Evolutionary conservation across 2,888 invertebrate species (phyloP), one percentile per base, ranked within the genome.

Genomic region (Tipula lateralis): DNA sequence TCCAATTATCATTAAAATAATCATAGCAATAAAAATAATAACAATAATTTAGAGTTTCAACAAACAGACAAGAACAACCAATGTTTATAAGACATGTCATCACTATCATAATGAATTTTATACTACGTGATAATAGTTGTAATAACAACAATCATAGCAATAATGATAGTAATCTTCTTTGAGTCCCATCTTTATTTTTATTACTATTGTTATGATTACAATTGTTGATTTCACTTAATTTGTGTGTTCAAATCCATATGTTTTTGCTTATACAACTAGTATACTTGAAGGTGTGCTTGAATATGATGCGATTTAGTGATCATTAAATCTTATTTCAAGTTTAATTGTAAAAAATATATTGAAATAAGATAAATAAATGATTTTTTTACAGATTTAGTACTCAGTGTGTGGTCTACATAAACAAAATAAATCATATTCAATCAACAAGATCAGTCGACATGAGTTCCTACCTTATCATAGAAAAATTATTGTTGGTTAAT

Each of bases 1-100:
- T 9, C 24, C 24, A 66, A 66, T 66, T 66, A 66, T 66, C 66
- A 24, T 66, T 66, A 66, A 66, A 66, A 66, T 66, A 66, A 66
- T 66, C 66, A 66, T 66, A 24, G 66, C 66, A 66, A 66, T 66
- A 66, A 66, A 66, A 66, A 66, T 66, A 50, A 50, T 50, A 50
- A 50, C 44, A 50, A 50, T 50, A 66, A 24, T 66, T 66, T 66
- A 66, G 66, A 66, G 9, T 66, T 24, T 66, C 24, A 66, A 66
- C 66, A 66, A 66, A 66, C 66, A 44, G n/a, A 44, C 66, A 66
- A 50, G 9, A 36, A 36, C 9, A 36, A 36, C 6, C n/a, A 50
- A 66, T 66, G 66, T 66, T 66, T 24, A 39, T 32, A 24, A 19
- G 9, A 19, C 66, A 66, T 66, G 66, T 66, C 66, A 66, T 66